A percentile compares a stretch with the other conserved stretches of the same genome.
Evolutionary conservation across 1,140 invertebrate genomes (phyloP).

Genomic region (Drosophila nigrodunni): DNA sequence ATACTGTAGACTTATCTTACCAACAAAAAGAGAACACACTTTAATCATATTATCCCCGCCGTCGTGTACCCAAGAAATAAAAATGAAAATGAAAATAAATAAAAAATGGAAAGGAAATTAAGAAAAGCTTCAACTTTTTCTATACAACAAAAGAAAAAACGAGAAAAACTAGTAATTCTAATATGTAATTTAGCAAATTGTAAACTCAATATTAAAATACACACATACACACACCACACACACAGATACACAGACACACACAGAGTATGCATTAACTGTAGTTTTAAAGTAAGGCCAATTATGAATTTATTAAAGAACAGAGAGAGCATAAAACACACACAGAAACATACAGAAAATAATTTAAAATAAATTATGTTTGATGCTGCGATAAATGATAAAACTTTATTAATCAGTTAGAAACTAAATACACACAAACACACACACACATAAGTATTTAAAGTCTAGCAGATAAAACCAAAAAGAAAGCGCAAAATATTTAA

Average conservation of each 20-base stretch:
- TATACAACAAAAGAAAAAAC: slow-evolving; percentile 54
- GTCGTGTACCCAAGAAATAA: slow-evolving; percentile 76
- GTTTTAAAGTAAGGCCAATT: slow-evolving; percentile 31
- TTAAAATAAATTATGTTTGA: slow-evolving; percentile 9
- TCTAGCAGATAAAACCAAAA: neutral
- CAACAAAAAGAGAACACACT: slow-evolving; percentile 64
- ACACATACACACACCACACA: slow-evolving; percentile 34
- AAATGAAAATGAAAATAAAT: slow-evolving; percentile 44
- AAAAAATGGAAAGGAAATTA: slow-evolving; percentile 30
- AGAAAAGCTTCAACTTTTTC: slow-evolving; percentile 64
- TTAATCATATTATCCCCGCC: slow-evolving; percentile 82
- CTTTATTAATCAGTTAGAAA: slow-evolving; percentile 49
- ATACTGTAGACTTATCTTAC: slow-evolving; percentile 46
- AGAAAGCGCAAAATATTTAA: slow-evolving; percentile 37
- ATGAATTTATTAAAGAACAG: slow-evolving; percentile 37
- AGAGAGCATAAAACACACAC: slow-evolving; percentile 6
- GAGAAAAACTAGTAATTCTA: slow-evolving; percentile 55
- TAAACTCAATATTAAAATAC: slow-evolving; percentile 66
- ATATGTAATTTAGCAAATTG: slow-evolving; percentile 61
- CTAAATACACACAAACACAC: slow-evolving; percentile 50
- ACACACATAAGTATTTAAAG: slow-evolving; percentile 33
- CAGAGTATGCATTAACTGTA: slow-evolving; percentile 15
- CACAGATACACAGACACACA: slow-evolving; percentile 18
- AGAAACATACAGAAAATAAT: neutral
- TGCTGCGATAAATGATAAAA: slow-evolving; percentile 8